phyloP scores from a whole-genome alignment of 2,888 invertebrate genomes.

The Vanessa cardui region DNA sequence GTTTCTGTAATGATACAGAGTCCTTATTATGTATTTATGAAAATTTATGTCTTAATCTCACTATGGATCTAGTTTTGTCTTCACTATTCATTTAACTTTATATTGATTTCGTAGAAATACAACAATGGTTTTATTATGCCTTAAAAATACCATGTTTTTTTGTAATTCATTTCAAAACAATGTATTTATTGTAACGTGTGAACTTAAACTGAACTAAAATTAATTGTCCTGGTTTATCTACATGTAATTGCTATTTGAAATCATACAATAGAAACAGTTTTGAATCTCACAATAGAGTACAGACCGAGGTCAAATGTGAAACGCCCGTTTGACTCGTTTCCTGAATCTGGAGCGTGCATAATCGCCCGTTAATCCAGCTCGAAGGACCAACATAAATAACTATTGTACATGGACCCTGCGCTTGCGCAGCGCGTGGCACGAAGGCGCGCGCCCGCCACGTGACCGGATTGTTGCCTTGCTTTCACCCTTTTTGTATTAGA shows the following conservation, averaged over 20 bases:
- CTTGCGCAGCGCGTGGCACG: slow-evolving; percentile 70
- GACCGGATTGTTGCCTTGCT: slow-evolving; percentile 67
- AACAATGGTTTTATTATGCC: no score
- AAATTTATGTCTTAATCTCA: slow-evolving; percentile 28
- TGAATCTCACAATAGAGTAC: slow-evolving; percentile 55
- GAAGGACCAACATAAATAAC: slow-evolving; percentile 64
- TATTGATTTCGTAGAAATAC: neutral
- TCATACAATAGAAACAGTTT: slow-evolving; percentile 17
- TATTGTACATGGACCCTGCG: slow-evolving; percentile 55
- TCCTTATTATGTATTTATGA: slow-evolving; percentile 22
- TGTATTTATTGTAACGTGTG: neutral
- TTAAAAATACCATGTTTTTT: neutral
- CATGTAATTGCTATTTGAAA: neutral
- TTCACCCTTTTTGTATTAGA: slow-evolving; percentile 71
- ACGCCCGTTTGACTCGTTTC: slow-evolving; percentile 64
- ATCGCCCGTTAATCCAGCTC: slow-evolving; percentile 76
- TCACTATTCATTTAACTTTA: neutral
- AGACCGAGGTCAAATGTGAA: slow-evolving; percentile 58
- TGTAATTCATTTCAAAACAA: slow-evolving; percentile 2
- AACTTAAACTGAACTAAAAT: neutral
- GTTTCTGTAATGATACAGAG: slow-evolving; percentile 16
- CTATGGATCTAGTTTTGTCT: slow-evolving; percentile 21
- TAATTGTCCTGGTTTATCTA: neutral
- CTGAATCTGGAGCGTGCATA: slow-evolving; percentile 80
- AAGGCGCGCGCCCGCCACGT: slow-evolving; percentile 76